These are phyloP conservation scores for Dasyurus viverrinus DNA, from an alignment of 2,113 vertebrate species.

Conservation along the genomic window DNA sequence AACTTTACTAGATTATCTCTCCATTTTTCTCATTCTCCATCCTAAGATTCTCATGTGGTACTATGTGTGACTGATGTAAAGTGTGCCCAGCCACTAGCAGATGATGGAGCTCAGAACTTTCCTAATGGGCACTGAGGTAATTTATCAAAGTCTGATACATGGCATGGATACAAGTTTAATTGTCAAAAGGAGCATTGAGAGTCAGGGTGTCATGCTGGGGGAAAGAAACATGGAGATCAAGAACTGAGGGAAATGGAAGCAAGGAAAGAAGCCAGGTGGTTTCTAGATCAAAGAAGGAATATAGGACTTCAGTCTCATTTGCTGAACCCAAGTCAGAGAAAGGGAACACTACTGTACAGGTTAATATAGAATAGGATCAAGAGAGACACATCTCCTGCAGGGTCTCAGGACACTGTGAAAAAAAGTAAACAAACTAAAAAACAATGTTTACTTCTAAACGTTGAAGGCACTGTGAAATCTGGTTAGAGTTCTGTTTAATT, in stretches of 20 bases:
- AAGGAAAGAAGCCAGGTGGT: not conserved
- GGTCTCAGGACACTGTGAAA: not conserved
- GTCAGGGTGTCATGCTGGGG: not conserved
- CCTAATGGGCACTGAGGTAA: not conserved
- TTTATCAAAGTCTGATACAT: not conserved
- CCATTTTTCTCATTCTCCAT: not conserved
- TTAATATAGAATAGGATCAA: not conserved
- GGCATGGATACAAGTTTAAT: not conserved
- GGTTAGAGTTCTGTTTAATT: not conserved
- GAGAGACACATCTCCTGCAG: not conserved
- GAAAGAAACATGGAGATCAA: not conserved
- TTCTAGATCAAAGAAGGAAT: not conserved
- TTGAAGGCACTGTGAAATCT: not conserved
- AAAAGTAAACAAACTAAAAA: not conserved
- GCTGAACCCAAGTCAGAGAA: not conserved
- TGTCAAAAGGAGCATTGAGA: not conserved
- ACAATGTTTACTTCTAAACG: not conserved
- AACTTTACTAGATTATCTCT: not conserved
- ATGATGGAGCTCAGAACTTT: not conserved
- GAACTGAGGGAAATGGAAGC: not conserved
- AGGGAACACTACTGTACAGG: not conserved
- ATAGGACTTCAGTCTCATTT: not conserved
- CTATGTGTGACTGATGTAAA: not conserved
- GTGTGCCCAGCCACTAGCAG: not conserved
- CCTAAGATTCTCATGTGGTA: not conserved